phyloP scores from a whole-genome alignment of 2,797 vertebrate genomes.

The Coracias cyanogaster region DNA sequence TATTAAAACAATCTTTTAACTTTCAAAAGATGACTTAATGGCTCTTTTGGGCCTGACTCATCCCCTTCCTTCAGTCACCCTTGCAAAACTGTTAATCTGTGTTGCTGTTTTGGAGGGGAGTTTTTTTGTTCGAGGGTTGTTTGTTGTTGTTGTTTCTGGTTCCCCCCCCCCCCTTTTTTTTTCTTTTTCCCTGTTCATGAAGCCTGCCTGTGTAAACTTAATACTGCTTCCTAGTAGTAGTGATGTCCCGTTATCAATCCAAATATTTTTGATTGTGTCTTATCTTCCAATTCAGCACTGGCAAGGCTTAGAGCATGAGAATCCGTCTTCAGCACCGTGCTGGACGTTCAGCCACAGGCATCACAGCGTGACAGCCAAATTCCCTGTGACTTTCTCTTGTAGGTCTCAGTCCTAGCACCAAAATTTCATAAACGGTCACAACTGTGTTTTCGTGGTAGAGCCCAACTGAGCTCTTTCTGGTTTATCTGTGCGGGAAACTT shows the following conservation, averaged over 20 bases:
- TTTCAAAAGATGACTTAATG: neutral
- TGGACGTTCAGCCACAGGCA: neutral
- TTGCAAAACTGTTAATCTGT: neutral
- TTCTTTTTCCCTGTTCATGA: neutral
- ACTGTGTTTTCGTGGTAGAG: neutral
- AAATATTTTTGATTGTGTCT: neutral
- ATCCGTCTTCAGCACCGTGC: fast-evolving
- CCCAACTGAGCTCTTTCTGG: neutral
- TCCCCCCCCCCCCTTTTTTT: too few relatives aligned
- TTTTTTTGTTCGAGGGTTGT: neutral
- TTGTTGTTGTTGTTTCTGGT: too few relatives aligned
- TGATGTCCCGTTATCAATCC: neutral
- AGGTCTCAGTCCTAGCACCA: neutral
- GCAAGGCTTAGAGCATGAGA: neutral
- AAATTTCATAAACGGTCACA: neutral
- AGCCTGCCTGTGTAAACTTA: neutral
- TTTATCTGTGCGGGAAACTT: neutral
- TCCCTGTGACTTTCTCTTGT: neutral
- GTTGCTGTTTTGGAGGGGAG: neutral
- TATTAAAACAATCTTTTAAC: neutral
- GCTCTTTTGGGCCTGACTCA: neutral
- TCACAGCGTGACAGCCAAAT: neutral
- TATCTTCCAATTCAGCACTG: neutral
- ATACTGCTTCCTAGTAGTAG: neutral
- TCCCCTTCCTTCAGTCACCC: neutral